A percentile compares a stretch with the other conserved stretches of the same genome.
Conservation (phyloP, 2,113 vertebrate species). For the Lepus europaeus region DNA sequence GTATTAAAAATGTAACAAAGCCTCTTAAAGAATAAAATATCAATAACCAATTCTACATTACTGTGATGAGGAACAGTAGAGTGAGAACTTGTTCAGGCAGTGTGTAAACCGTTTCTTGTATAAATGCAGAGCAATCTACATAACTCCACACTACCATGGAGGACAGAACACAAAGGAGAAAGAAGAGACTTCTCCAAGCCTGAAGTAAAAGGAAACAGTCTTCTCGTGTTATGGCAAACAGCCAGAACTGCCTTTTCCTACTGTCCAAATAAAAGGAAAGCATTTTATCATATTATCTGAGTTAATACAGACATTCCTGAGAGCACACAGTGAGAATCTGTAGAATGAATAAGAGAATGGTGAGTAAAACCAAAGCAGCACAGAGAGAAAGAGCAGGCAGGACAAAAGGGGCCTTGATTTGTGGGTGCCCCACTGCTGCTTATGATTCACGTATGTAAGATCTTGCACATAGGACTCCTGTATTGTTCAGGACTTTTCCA, state of each 20-base stretch:
- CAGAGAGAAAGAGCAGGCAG: rapidly evolving
- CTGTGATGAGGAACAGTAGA: not conserved
- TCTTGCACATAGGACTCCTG: too few relatives aligned
- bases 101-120: not conserved
- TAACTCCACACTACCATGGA: not conserved
- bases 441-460: not conserved
- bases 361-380: not conserved
- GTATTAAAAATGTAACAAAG: not conserved
- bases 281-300: not conserved
- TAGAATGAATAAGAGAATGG: not conserved
- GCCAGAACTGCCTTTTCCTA: too few relatives aligned
- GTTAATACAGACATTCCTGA: not conserved
- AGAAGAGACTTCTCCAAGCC: not conserved
- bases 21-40: not conserved
- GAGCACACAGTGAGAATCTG: not conserved
- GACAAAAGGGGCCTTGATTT: not conserved
- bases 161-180: not conserved
- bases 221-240: not conserved
- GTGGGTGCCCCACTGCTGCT: not conserved
- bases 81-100: not conserved
- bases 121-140: not conserved
- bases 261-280: not conserved
- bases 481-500: not conserved
- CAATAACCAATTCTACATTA: not conserved
- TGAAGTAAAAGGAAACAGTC: not conserved